A percentile compares a stretch with the other conserved stretches of the same genome.
These are phyloP conservation scores for Damaliscus lunatus DNA, from an alignment of 2,113 vertebrate species.

Conservation along the genomic window DNA sequence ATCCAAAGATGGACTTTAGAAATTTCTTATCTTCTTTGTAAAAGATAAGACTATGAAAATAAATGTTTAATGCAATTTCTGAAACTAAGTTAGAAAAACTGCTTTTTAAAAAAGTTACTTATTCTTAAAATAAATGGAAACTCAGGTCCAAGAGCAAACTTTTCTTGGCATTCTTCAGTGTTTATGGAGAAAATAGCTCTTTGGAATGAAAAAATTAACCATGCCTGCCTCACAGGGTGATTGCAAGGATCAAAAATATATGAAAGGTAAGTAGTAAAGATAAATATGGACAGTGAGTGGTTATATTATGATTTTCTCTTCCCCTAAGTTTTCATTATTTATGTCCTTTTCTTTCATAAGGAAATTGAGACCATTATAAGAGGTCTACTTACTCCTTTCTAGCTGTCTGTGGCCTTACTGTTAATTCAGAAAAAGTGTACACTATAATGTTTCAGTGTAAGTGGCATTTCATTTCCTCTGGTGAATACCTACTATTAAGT, in stretches of 20 bases:
- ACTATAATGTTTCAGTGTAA: neutral
- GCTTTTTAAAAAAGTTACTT: neutral
- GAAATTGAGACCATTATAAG: neutral
- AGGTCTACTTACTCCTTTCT: neutral
- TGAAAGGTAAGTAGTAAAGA: neutral
- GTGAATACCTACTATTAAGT: neutral
- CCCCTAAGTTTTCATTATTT: neutral
- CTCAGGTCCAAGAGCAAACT: neutral
- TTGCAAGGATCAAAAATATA: neutral
- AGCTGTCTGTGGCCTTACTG: neutral
- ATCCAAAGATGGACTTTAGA: constrained; percentile 86
- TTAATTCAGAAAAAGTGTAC: neutral
- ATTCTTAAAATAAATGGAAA: constrained; percentile 18
- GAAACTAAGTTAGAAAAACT: constrained; percentile 13
- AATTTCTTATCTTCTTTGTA: constrained; percentile 91
- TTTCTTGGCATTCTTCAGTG: neutral
- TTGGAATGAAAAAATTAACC: neutral
- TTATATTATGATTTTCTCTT: neutral
- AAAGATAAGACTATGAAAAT: constrained; percentile 56
- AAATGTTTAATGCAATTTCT: neutral
- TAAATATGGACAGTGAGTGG: neutral
- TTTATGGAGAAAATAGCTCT: neutral
- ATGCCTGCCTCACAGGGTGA: neutral
- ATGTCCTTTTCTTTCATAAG: constrained; percentile 23
- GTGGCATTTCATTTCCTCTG: neutral